Base-by-base conservation (phyloP, 2,797 vertebrate species). In the Onychomys torridus region DNA sequence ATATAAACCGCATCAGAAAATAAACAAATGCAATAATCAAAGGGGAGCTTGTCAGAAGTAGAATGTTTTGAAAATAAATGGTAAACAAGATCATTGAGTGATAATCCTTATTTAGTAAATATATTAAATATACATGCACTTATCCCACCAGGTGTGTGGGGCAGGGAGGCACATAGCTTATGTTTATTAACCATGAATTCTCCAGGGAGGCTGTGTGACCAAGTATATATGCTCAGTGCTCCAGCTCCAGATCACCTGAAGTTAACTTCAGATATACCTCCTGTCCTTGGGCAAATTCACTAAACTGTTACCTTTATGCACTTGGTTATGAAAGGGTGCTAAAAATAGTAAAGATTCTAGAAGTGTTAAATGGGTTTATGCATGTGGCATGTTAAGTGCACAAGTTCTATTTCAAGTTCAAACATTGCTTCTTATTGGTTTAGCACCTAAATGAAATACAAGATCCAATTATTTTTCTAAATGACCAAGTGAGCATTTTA, bases 31-130 rank as follows among this genome's bases (percentile, higher is more conserved):
- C 55, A 89, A 76, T 19, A 78, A 85, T 92, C 52, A 81, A 91
- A 96, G 37, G 49, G 52, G n/a, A 79, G 57, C 67, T 96, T 93
- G n/a, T 25, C 67, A 77, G 65, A 76, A 79, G n/a, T 17, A 14
- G 65, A 83, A 90, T 6, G n/a, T 93, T 93, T 95, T 78, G 65
- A 91, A 95, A 92, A 96, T 89, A 96, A 94, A 91, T 63, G 12
- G 37, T 85, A 46, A 84, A 69, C n/a, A 27, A 93, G 79, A 89
- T 94, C 65, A 75, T 10, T 63, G 65, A 93, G 23, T 85, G 89
- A 85, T 55, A 73, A 79, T 89, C 78, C 57, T 76, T 88, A n/a
- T 88, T 96, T 91, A 82, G 88, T 86, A 85, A 95, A 92, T 52
- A 43, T 55, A 82, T 96, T 87, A n/a, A 93, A 69, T 63, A 63